phyloP scores from a whole-genome alignment of 2,888 invertebrate genomes.

The Nipponacmea schrenckii region DNA sequence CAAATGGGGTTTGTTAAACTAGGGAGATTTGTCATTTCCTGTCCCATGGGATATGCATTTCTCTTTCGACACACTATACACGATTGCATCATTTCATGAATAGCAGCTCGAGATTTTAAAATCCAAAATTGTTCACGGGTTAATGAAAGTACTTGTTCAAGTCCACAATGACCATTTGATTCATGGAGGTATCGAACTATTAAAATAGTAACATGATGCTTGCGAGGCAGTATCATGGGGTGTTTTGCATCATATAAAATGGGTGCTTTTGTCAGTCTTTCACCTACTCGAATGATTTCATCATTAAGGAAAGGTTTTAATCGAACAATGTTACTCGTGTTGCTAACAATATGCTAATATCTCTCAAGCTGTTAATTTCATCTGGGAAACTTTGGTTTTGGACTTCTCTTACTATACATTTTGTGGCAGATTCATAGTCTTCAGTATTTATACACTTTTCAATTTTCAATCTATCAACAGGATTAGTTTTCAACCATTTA shows the following conservation, averaged over 20 bases:
- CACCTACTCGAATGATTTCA: not conserved
- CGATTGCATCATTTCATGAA: not conserved
- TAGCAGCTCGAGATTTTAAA: not conserved
- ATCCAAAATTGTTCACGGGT: not conserved
- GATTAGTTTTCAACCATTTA: not conserved
- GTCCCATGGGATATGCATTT: not conserved
- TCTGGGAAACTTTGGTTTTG: conserved; percentile 1
- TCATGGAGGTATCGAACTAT: not conserved
- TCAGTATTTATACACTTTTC: not conserved
- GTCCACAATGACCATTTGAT: not conserved
- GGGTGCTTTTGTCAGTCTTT: not conserved
- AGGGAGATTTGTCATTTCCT: not conserved
- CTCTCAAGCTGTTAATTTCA: not conserved
- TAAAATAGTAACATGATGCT: not conserved
- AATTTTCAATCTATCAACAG: not conserved
- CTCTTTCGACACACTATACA: not conserved
- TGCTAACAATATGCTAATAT: not conserved
- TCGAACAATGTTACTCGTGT: not conserved
- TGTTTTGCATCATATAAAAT: not conserved
- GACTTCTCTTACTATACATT: not conserved
- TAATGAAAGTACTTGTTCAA: not conserved
- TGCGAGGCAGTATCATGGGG: not conserved
- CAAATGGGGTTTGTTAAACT: not conserved
- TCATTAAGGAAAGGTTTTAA: not conserved
- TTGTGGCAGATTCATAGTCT: not conserved